Conservation (phyloP, 2,113 vertebrate species). For the Synchiropus splendidus region DNA sequence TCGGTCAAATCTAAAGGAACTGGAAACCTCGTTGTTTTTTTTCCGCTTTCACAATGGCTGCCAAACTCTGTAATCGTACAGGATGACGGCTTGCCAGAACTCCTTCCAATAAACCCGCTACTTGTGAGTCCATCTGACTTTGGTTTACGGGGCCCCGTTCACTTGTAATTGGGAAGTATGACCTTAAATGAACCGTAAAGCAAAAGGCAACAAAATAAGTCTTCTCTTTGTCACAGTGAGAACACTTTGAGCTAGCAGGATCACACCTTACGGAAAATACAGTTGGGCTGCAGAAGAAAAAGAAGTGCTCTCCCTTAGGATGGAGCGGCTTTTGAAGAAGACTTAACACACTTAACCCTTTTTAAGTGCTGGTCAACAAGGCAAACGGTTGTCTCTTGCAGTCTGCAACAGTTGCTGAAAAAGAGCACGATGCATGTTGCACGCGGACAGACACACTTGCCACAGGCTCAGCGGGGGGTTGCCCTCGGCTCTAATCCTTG, state of each 20-base stretch:
- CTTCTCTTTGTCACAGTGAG: too few relatives aligned
- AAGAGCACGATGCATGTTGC: constrained; percentile 7
- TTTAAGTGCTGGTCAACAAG: constrained; percentile 4
- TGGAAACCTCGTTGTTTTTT: constrained; percentile 4
- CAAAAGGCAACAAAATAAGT: constrained; percentile 18
- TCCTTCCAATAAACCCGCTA: constrained; percentile 31
- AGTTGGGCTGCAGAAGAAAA: background rate
- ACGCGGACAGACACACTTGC: background rate
- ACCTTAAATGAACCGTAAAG: constrained; percentile 37
- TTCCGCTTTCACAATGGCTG: background rate
- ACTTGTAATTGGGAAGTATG: constrained; percentile 29
- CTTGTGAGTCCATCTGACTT: constrained; percentile 36
- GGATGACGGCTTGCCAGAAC: constrained; percentile 24
- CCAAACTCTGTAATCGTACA: constrained; percentile 21
- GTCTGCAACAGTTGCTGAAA: constrained; percentile 6
- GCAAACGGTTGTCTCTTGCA: background rate
- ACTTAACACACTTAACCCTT: constrained; percentile 6
- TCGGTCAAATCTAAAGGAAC: constrained; percentile 7
- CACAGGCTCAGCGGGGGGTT: constrained; percentile 20
- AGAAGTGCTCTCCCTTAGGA: constrained; percentile 1
- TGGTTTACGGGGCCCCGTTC: constrained; percentile 27
- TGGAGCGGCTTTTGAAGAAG: constrained; percentile 9
- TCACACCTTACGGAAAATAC: constrained; percentile 10
- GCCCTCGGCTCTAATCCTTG: constrained; percentile 30
- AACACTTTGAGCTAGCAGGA: constrained; percentile 9